Evolutionary conservation across 2,797 vertebrate species (phyloP), one percentile per base, ranked within the genome.

Genomic region (Lepilemur ruficaudatus): DNA sequence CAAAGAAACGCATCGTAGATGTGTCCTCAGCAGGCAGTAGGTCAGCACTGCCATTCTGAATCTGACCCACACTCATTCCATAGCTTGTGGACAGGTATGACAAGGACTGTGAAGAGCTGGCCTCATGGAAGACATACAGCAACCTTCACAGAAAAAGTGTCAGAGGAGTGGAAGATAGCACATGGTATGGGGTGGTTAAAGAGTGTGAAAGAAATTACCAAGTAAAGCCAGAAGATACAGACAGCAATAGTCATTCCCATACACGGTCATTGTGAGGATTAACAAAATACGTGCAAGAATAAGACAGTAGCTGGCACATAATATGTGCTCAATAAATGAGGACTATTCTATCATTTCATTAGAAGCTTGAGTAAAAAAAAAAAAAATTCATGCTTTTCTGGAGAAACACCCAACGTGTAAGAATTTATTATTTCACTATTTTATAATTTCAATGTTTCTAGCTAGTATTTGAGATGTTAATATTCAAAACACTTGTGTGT

Each of bases 381-480:
- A 94, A 76, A 57, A 38, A 92, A 35, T 57, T 69, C 7, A 61
- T 28, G 67, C 22, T 73, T 11, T 82, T 92, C 69, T 95, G 76
- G 67, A 96, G 69, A 93, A 95, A 89, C 92, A 46, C 79, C 57
- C 2, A 17, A 95, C 91, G 35, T 80, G 17, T 69, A 94, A 92
- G 35, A 93, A 79, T 79, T 52, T 90, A 65, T 89, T 25, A 89
- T 92, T 92, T 81, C 50, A 25, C 38, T 85, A 38, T 76, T 84
- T 95, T 96, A 43, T 91, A 48, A 85, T 95, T 93, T 89, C 59
- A 70, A 30, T 93, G 83, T 89, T 95, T 93, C 75, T 28, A 55
- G 10, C 41, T 93, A n/a, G 59, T 52, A 79, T 91, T 93, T 95
- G 59, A 91, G 87, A 94, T 94, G 91, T 91, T 95, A 84, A 84